Evolutionary conservation across 2,888 invertebrate genomes (phyloP).

Genomic region (Antitype chi): DNA sequence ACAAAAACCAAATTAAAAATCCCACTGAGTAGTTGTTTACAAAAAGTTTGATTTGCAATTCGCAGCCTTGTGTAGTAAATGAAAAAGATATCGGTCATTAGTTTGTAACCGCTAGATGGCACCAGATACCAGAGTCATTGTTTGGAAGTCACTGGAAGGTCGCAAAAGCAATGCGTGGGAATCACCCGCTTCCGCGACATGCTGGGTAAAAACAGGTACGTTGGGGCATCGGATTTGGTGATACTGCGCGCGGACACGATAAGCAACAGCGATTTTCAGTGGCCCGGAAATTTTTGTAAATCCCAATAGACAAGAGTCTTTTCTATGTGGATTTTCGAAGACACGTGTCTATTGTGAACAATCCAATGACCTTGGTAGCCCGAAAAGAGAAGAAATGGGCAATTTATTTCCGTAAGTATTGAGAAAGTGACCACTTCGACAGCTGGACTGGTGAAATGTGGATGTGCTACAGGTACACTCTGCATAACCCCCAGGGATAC

Average conservation of each 20-base stretch:
- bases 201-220: slow-evolving; percentile 50
- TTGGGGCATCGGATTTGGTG: slow-evolving; percentile 20
- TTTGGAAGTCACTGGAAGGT: slow-evolving; percentile 54
- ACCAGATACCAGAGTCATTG: slow-evolving; percentile 68
- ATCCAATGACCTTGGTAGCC: no score
- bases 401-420: background rate
- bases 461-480: background rate
- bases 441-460: background rate
- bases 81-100: slow-evolving; percentile 57
- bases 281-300: background rate
- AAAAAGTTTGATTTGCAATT: slow-evolving; percentile 38
- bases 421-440: background rate
- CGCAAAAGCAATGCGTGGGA: slow-evolving; percentile 68
- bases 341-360: background rate
- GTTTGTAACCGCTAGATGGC: slow-evolving; percentile 68
- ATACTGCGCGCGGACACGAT: slow-evolving; percentile 35
- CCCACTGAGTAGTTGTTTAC: slow-evolving; percentile 4
- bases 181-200: slow-evolving; percentile 67
- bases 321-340: background rate
- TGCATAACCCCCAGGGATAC: background rate
- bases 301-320: background rate
- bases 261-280: background rate
- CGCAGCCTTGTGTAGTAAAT: slow-evolving; percentile 40
- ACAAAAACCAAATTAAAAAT: slow-evolving; percentile 21
- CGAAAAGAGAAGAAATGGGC: no score